Evolutionary conservation across 2,113 vertebrate species (phyloP).

Genomic region (Prunella himalayana): DNA sequence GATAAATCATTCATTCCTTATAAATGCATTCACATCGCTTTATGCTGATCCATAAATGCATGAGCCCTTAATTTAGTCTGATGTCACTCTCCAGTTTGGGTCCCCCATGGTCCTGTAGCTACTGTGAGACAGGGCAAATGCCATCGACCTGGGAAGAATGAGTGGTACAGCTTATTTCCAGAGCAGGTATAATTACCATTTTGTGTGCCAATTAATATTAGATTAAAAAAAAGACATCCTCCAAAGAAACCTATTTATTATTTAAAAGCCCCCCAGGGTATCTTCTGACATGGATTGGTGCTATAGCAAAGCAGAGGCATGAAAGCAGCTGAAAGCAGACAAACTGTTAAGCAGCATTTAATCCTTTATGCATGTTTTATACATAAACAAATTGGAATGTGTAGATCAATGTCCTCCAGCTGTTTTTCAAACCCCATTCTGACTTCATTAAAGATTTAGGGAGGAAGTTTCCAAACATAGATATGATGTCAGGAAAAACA

Average conservation of each 20-base stretch:
- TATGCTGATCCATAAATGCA: slow-evolving; percentile 65
- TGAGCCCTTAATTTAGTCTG: slow-evolving; percentile 69
- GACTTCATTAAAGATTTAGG: slow-evolving; percentile 48
- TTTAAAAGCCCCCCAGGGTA: slow-evolving; percentile 53
- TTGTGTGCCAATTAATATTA: slow-evolving; percentile 66
- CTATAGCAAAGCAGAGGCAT: slow-evolving; percentile 11
- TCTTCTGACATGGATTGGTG: slow-evolving; percentile 39
- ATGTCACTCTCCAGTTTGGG: slow-evolving; percentile 41
- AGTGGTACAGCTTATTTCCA: background rate
- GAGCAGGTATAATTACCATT: slow-evolving; percentile 31
- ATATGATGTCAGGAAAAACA: slow-evolving; percentile 16
- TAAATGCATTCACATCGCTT: slow-evolving; percentile 22
- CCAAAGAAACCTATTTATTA: slow-evolving; percentile 62
- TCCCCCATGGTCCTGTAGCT: background rate
- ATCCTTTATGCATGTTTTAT: slow-evolving; percentile 74
- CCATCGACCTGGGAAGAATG: background rate
- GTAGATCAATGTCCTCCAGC: slow-evolving; percentile 73
- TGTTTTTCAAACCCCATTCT: slow-evolving; percentile 69
- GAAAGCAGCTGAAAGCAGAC: slow-evolving; percentile 50
- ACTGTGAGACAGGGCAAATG: slow-evolving; percentile 30
- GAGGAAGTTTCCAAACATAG: slow-evolving; percentile 57
- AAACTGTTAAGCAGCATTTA: slow-evolving; percentile 67
- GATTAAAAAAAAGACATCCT: slow-evolving; percentile 31
- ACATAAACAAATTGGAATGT: slow-evolving; percentile 72
- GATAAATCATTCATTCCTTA: slow-evolving; percentile 65